These are phyloP conservation scores for Diplodus sargus DNA, from an alignment of 2,797 vertebrate genomes.

Conservation along the genomic window DNA sequence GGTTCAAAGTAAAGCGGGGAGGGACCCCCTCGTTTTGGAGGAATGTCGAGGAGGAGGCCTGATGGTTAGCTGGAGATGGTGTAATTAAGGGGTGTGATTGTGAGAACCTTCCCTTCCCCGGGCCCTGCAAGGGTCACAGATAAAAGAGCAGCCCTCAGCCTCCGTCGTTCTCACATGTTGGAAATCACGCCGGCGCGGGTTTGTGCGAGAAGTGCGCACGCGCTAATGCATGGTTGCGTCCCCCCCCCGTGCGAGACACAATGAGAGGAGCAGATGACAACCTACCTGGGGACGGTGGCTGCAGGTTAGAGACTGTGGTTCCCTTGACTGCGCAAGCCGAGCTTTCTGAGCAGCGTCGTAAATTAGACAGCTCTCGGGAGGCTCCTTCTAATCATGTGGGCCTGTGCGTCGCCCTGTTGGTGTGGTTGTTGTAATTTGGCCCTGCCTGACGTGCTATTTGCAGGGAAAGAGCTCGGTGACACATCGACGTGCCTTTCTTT, in stretches of 20 bases:
- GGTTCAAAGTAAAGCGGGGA: conserved; percentile 84
- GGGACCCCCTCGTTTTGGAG: conserved; percentile 81
- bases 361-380: conserved; percentile 80
- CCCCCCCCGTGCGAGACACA: not conserved
- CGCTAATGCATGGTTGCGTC: conserved; percentile 27
- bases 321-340: conserved; percentile 49
- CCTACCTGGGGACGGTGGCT: conserved; percentile 55
- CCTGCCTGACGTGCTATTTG: conserved; percentile 82
- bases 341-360: conserved; percentile 77
- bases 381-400: conserved; percentile 86
- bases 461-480: conserved; percentile 77
- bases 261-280: conserved; percentile 42
- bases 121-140: conserved; percentile 82
- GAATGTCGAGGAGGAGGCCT: conserved; percentile 84
- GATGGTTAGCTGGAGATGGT: conserved; percentile 84
- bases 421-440: conserved; percentile 84
- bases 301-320: conserved; percentile 47
- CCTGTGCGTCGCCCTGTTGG: conserved; percentile 75
- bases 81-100: conserved; percentile 88
- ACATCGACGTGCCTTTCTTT: conserved; percentile 69
- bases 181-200: conserved; percentile 57
- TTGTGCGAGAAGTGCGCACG: not conserved
- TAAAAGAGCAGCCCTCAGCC: conserved; percentile 77
- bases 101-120: conserved; percentile 82
- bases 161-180: conserved; percentile 62